Evolutionary conservation across 2,113 vertebrate species (phyloP), one percentile per base, ranked within the genome.

Genomic region (Oryzias curvinotus): DNA sequence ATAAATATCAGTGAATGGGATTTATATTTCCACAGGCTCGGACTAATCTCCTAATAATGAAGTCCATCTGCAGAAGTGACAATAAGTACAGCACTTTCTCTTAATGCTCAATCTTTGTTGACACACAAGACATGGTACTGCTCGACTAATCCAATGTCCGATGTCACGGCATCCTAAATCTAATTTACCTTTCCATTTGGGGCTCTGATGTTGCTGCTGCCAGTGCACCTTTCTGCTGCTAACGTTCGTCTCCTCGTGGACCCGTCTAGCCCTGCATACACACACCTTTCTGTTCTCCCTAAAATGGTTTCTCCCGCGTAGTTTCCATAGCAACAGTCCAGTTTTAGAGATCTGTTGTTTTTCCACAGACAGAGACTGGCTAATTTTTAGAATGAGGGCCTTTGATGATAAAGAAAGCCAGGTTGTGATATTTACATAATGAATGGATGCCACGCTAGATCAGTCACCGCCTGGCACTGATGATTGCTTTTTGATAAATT

Each of bases 311-410:
- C 84, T 87, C 71, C 85, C 71, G 43, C 84, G 78, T 81, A 81
- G 90, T 91, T 91, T 86, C 90, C 88, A 89, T 91, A 84, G 88
- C 84, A 91, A 91, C 87, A 71, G 75, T 84, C 83, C 81, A 81
- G 80, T 90, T 85, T 87, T 85, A 83, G 85, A 88, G 84, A 85
- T 74, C 81, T 86, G 78, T 89, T 86, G 76, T 85, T 87, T 86
- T 78, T 78, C 73, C 78, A 56, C 75, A 69, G 71, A 86, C 44
- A 42, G 68, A 86, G 74, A 88, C 73, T 75, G 77, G 74, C 82
- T 85, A 85, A 84, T 87, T 75, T 55, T 49, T 59, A 75, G 71
- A 88, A 84, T 81, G 82, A 86, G 86, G 76, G 66, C 79, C 86
- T 88, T 85, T 90, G 89, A 89, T 88, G 87, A 88, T 89, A 86